These are phyloP conservation scores for Spodoptera littoralis DNA, from an alignment of 2,888 invertebrate species.

Conservation along the genomic window DNA sequence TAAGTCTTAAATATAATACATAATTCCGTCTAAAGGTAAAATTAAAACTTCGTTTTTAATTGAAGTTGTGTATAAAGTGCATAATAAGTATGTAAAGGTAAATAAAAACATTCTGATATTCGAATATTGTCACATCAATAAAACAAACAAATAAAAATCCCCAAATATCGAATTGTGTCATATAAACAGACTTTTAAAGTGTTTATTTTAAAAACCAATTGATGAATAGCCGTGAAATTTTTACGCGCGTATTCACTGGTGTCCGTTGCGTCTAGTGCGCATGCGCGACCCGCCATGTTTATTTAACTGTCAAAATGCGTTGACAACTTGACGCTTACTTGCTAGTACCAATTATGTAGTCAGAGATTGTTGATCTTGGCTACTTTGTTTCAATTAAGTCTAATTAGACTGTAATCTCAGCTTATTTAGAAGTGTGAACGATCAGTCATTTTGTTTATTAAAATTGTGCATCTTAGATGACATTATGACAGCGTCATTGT, in stretches of 20 bases:
- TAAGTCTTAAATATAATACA: too few species aligned
- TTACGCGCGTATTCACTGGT: conserved; percentile 44
- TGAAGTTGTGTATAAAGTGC: too few species aligned
- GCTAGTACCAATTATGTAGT: conserved; percentile 27
- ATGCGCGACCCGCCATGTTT: conserved; percentile 65
- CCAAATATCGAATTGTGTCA: conserved; percentile 9
- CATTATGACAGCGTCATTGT: conserved; percentile 11
- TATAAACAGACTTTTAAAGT: conserved; percentile 25
- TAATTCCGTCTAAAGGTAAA: too few species aligned
- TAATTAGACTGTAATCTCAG: conserved; percentile 12
- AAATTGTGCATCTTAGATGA: conserved; percentile 3
- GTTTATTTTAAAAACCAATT: conserved; percentile 17
- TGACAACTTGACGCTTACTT: conserved; percentile 63
- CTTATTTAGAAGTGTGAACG: not conserved
- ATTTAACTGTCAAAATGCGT: conserved; percentile 75
- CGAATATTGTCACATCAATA: conserved; percentile 7
- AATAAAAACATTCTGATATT: not conserved
- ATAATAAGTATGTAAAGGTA: too few species aligned
- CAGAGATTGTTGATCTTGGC: conserved; percentile 6
- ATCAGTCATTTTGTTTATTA: conserved; percentile 13
- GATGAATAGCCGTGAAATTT: conserved; percentile 33
- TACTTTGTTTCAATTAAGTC: conserved; percentile 39
- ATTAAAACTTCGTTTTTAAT: too few species aligned
- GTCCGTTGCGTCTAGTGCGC: conserved; percentile 28
- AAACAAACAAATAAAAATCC: conserved; percentile 10